Conservation (phyloP, 2,797 vertebrate genomes). For the Tapirus indicus region DNA sequence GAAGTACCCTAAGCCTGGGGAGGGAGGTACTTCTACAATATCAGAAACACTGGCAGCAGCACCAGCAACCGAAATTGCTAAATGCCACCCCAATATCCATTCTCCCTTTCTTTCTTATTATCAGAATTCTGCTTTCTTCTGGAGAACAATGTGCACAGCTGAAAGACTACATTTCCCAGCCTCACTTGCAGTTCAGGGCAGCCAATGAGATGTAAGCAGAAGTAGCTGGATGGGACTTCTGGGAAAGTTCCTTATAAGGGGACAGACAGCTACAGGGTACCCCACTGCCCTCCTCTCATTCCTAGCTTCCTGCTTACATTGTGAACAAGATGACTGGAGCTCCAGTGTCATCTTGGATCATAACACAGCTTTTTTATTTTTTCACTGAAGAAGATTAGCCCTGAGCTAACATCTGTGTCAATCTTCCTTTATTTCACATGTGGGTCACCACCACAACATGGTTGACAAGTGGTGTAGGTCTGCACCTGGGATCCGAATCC, state of each 20-base stretch:
- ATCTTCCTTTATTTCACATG: no score
- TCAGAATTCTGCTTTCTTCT: neutral
- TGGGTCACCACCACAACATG: no score
- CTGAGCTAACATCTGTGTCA: no score
- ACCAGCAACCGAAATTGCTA: neutral
- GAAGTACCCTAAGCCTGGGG: neutral
- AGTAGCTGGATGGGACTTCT: neutral
- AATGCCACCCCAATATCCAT: neutral
- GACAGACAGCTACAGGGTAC: neutral
- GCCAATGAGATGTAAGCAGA: neutral
- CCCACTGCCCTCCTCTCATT: neutral
- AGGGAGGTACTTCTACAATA: neutral
- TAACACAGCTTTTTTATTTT: neutral
- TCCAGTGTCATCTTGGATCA: neutral
- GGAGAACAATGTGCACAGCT: neutral
- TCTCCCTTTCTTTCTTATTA: neutral
- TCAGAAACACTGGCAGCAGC: neutral
- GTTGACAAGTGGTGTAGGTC: no score
- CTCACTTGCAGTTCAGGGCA: neutral
- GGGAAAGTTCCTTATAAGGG: neutral
- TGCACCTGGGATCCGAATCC: no score
- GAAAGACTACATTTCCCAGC: conserved; percentile 46
- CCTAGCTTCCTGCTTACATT: neutral
- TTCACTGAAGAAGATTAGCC: no score
- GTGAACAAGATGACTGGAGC: neutral